Conservation (phyloP, 2,888 invertebrate genomes). For the Tetrapedia diversipes region DNA sequence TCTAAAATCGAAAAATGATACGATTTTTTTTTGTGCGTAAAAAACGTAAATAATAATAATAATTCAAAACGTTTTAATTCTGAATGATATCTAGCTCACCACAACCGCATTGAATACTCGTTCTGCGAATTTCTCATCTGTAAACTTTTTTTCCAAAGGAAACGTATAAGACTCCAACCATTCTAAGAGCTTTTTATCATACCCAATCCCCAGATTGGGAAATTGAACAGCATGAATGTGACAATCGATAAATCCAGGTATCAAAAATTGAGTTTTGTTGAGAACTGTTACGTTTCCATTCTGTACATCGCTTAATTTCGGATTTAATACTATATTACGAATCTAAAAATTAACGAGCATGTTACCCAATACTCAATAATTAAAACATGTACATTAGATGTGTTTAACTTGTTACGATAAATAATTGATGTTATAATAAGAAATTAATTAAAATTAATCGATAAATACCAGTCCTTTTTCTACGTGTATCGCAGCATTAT, state of each 20-base stretch:
- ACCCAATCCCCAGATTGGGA: constrained; percentile 92
- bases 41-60: neutral
- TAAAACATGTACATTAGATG: neutral
- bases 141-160: constrained; percentile 90
- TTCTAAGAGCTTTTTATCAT: constrained; percentile 90
- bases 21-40: neutral
- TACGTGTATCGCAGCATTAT: constrained; percentile 73
- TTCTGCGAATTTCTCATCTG: constrained; percentile 87
- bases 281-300: constrained; percentile 66
- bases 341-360: constrained; percentile 68
- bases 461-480: constrained; percentile 76
- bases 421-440: neutral
- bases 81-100: constrained; percentile 85
- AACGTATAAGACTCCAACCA: constrained; percentile 95
- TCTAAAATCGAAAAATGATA: constrained; percentile 83
- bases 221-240: constrained; percentile 96
- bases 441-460: neutral
- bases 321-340: constrained; percentile 62
- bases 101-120: constrained; percentile 90
- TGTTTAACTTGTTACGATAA: neutral
- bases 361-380: neutral
- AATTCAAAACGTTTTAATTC: neutral
- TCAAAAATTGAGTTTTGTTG: constrained; percentile 86
- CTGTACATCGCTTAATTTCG: constrained; percentile 53
- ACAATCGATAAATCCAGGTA: constrained; percentile 95